Percentiles rank a stretch among this genome's conserved stretches.
These are phyloP conservation scores for Amblyteles armatorius DNA, from an alignment of 2,888 invertebrate species.

Conservation along the genomic window DNA sequence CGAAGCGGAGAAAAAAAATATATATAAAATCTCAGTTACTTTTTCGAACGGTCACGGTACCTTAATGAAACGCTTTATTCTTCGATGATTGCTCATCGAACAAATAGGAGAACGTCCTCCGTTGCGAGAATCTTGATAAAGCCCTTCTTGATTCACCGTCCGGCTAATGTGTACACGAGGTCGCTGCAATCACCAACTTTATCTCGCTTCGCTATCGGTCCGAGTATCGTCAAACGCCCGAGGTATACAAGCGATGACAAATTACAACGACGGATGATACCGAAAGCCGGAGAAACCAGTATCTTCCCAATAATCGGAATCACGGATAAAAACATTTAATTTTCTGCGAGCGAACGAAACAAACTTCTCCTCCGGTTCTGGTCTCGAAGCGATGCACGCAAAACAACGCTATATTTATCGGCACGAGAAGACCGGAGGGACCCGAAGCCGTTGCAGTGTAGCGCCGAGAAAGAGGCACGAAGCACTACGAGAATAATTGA, in stretches of 20 bases:
- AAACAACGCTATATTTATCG: neutral
- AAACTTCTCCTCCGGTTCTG: too few species aligned
- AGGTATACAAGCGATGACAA: slow-evolving; percentile 7
- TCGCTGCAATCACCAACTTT: neutral
- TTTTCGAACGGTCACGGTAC: slow-evolving; percentile 13
- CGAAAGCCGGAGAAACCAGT: neutral
- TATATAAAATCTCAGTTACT: neutral
- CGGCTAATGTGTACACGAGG: neutral
- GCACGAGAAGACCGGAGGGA: slow-evolving; percentile 28
- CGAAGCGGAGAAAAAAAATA: slow-evolving; percentile 40
- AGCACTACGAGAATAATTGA: slow-evolving; percentile 62
- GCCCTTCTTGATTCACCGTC: slow-evolving; percentile 3
- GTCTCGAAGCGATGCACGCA: too few species aligned
- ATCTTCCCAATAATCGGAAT: neutral
- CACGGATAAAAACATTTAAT: neutral
- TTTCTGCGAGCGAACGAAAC: neutral
- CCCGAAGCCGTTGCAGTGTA: slow-evolving; percentile 49
- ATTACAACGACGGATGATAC: slow-evolving; percentile 17
- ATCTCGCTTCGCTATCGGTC: slow-evolving; percentile 37
- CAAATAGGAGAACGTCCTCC: slow-evolving; percentile 2
- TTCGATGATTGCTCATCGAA: slow-evolving; percentile 9
- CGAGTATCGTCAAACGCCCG: slow-evolving; percentile 36
- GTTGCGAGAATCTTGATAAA: slow-evolving; percentile 32
- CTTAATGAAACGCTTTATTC: slow-evolving; percentile 1
- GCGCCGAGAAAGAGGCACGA: slow-evolving; percentile 28